Conservation (phyloP, 2,113 vertebrate species). For the Boulengerochromis microlepis region DNA sequence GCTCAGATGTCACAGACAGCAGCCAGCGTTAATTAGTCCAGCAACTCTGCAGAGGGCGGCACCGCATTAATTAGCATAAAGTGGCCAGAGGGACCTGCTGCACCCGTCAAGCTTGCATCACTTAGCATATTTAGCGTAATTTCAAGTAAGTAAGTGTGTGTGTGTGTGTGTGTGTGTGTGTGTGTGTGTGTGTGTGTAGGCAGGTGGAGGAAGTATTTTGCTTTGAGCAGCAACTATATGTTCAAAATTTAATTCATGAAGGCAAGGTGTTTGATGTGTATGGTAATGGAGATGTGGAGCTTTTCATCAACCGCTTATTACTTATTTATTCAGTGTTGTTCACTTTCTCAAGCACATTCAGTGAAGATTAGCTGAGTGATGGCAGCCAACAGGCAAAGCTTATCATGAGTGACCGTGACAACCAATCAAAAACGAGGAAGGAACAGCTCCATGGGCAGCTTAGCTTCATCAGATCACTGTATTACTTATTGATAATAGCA, state of each 20-base stretch:
- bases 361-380: neutral
- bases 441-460: neutral
- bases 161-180: neutral
- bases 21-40: slow-evolving; percentile 66
- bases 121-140: slow-evolving; percentile 54
- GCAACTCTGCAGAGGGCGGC: slow-evolving; percentile 65
- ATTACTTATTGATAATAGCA: neutral
- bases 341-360: neutral
- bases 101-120: slow-evolving; percentile 28
- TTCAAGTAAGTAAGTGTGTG: neutral
- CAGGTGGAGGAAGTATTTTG: neutral
- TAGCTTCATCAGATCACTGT: neutral
- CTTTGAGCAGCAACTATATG: neutral
- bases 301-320: neutral
- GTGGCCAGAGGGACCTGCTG: slow-evolving; percentile 56
- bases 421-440: neutral
- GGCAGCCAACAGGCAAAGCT: neutral
- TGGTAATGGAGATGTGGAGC: neutral
- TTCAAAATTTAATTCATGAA: neutral
- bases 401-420: slow-evolving; percentile 3
- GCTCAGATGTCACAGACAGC: slow-evolving; percentile 55
- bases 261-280: neutral
- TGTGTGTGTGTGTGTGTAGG: neutral
- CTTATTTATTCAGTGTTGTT: neutral
- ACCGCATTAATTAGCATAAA: slow-evolving; percentile 70